These are phyloP conservation scores for Eupristina koningsbergeri DNA, from an alignment of 1,140 invertebrate species.

Conservation along the genomic window DNA sequence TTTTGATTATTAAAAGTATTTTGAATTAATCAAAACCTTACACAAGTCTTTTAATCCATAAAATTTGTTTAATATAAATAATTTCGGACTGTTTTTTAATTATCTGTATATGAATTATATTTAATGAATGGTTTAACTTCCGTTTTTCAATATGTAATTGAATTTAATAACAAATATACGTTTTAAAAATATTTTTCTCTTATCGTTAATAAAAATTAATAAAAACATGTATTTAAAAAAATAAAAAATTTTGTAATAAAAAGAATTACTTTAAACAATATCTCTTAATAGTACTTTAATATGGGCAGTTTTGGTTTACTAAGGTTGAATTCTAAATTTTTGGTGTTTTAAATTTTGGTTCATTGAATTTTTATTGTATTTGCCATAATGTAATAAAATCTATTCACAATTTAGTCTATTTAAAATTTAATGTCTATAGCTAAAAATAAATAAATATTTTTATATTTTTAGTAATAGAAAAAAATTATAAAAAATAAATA, in stretches of 20 bases:
- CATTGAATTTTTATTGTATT: conserved; percentile 31
- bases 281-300: not conserved
- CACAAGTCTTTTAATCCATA: not conserved
- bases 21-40: not conserved
- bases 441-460: not conserved
- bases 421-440: not conserved
- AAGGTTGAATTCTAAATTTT: too few relatives aligned
- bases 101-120: not conserved
- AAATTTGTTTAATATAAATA: not conserved
- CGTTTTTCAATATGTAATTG: not conserved
- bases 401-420: not conserved
- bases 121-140: not conserved
- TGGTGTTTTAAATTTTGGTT: too few relatives aligned
- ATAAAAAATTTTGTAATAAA: not conserved
- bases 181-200: too few relatives aligned
- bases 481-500: not conserved
- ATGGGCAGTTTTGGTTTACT: not conserved
- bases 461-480: not conserved
- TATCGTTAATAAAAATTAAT: too few relatives aligned
- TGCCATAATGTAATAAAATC: not conserved
- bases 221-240: not conserved
- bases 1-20: not conserved
- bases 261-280: not conserved
- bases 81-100: not conserved
- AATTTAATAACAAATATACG: too few relatives aligned